A percentile compares a stretch with the other conserved stretches of the same genome.
These are phyloP conservation scores for Acrossocheilus fasciatus DNA, from an alignment of 2,797 vertebrate genomes.

Conservation along the genomic window DNA sequence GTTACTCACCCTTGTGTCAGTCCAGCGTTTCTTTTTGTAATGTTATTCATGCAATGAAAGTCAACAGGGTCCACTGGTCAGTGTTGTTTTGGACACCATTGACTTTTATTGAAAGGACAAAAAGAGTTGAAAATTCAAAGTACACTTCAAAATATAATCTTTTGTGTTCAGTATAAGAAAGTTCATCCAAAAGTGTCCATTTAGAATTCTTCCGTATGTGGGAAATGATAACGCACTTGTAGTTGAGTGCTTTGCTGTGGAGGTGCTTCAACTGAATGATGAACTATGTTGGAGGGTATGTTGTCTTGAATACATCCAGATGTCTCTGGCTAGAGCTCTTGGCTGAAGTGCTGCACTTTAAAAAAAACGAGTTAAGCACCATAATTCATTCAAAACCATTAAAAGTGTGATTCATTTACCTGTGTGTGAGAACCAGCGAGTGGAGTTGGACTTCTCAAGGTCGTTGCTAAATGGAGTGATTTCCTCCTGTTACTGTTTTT, in stretches of 20 bases:
- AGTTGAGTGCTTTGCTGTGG: conserved; percentile 46
- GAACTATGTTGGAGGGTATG: conserved; percentile 76
- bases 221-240: conserved; percentile 7
- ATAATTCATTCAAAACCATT: conserved; percentile 42
- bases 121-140: neutral
- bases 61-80: neutral
- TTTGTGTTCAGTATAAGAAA: neutral
- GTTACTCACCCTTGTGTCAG: neutral
- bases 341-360: conserved; percentile 35
- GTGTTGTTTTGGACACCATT: neutral
- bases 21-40: no score
- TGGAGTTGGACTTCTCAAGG: conserved; percentile 9
- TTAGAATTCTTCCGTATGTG: neutral
- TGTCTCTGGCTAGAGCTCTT: conserved; percentile 69
- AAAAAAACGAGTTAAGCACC: neutral
- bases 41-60: neutral
- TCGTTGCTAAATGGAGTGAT: neutral
- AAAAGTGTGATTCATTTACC: conserved; percentile 37
- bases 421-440: neutral
- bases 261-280: conserved; percentile 73
- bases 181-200: neutral
- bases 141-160: neutral
- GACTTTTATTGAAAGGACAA: neutral
- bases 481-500: conserved; percentile 2
- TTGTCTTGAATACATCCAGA: conserved; percentile 82